Percentiles rank a stretch among this genome's conserved stretches.
These are phyloP conservation scores for Noctilio leporinus DNA, from an alignment of 2,113 vertebrate genomes.

Conservation along the genomic window DNA sequence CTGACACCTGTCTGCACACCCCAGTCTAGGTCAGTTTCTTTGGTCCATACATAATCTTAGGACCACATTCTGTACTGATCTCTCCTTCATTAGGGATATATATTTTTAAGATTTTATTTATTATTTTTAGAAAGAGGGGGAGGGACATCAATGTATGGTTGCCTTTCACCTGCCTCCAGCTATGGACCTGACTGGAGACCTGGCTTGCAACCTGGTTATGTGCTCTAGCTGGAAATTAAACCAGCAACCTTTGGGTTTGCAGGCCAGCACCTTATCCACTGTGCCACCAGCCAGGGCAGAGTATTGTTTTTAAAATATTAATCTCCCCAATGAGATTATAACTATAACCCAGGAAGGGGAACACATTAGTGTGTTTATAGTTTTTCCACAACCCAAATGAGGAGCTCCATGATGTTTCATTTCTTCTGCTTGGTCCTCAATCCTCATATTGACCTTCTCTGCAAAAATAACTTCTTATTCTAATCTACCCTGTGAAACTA, in stretches of 20 bases:
- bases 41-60: neutral
- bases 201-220: too few species aligned
- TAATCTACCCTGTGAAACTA: neutral
- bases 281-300: too few species aligned
- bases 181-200: too few species aligned
- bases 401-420: neutral
- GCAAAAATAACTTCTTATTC: neutral
- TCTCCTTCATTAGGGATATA: neutral
- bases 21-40: neutral
- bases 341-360: accelerated
- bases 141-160: too few species aligned
- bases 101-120: too few species aligned
- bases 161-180: too few species aligned
- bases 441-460: neutral
- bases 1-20: neutral
- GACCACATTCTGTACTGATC: neutral
- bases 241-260: too few species aligned
- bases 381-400: neutral
- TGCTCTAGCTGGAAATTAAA: too few species aligned
- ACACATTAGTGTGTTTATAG: neutral
- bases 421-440: neutral
- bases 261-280: too few species aligned
- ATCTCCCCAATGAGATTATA: neutral
- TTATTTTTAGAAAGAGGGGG: too few species aligned
- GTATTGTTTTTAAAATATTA: neutral